Evolutionary conservation across 1,140 invertebrate species (phyloP).

Genomic region (Asbolus verrucosus): DNA sequence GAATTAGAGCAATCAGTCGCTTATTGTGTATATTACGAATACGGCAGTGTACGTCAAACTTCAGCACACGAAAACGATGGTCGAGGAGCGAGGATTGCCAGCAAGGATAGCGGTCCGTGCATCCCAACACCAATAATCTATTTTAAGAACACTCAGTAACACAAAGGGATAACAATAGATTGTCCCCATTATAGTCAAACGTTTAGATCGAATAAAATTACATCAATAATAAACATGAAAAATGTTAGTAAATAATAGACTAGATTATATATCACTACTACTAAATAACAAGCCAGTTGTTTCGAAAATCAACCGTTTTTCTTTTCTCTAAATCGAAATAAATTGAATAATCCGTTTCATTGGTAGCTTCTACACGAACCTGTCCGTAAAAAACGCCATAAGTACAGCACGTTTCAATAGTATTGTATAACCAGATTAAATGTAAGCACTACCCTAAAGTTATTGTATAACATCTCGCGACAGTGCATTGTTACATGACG

Average conservation of each 20-base stretch:
- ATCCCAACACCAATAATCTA: conserved; percentile 34
- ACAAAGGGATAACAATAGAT: conserved; percentile 61
- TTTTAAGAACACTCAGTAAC: conserved; percentile 52
- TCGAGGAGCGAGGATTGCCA: too few species aligned
- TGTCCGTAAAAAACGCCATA: background rate
- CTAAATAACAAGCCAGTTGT: conserved; percentile 51
- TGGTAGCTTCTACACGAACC: conserved; percentile 19
- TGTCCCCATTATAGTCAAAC: conserved; percentile 63
- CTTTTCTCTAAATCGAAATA: conserved; percentile 3
- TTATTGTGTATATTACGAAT: too few species aligned
- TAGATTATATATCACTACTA: conserved; percentile 53
- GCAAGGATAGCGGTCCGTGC: too few species aligned
- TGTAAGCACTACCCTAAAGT: conserved; percentile 38
- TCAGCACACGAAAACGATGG: too few species aligned
- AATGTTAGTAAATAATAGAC: conserved; percentile 49
- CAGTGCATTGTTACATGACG: conserved; percentile 49
- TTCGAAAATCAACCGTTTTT: background rate
- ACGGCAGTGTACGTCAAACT: too few species aligned
- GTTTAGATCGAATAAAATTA: conserved; percentile 51
- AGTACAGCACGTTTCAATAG: conserved; percentile 19
- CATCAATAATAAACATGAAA: conserved; percentile 48
- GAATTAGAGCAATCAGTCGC: too few species aligned
- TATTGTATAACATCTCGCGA: conserved; percentile 48
- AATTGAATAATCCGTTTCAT: conserved; percentile 7
- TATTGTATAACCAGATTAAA: conserved; percentile 14